Conservation (phyloP, 2,113 vertebrate genomes). For the Sciurus niger region DNA sequence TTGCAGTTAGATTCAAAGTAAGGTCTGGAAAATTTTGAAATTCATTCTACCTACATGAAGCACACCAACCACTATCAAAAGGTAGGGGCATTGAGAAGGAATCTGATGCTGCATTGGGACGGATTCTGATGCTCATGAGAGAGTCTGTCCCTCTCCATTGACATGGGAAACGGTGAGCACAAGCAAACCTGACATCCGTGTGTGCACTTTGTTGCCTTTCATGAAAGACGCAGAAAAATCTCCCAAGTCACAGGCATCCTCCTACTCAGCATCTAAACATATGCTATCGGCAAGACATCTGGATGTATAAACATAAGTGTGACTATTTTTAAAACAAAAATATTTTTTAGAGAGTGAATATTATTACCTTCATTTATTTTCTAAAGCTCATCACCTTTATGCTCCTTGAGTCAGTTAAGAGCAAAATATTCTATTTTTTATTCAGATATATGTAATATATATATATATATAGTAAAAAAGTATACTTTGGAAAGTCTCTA, state of each 20-base stretch:
- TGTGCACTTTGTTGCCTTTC: background rate
- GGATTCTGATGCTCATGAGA: background rate
- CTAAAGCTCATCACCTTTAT: background rate
- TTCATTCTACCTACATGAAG: background rate
- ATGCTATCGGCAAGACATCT: background rate
- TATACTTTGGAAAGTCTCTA: background rate
- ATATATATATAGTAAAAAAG: background rate
- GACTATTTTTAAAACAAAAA: background rate
- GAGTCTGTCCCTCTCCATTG: background rate
- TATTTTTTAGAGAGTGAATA: background rate
- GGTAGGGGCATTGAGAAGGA: background rate
- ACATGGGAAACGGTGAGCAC: rapidly evolving
- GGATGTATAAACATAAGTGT: background rate
- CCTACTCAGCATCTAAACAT: background rate
- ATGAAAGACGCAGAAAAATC: background rate
- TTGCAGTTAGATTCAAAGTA: background rate
- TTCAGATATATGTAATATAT: background rate
- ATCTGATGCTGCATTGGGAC: background rate
- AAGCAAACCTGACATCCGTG: background rate
- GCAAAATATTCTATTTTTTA: background rate
- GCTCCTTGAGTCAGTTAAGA: background rate
- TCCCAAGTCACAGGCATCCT: background rate
- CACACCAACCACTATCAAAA: background rate
- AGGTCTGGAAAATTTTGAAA: background rate
- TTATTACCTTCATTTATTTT: background rate